Evolutionary conservation across 2,888 invertebrate genomes (phyloP).

Genomic region (Rhogogaster chlorosoma): DNA sequence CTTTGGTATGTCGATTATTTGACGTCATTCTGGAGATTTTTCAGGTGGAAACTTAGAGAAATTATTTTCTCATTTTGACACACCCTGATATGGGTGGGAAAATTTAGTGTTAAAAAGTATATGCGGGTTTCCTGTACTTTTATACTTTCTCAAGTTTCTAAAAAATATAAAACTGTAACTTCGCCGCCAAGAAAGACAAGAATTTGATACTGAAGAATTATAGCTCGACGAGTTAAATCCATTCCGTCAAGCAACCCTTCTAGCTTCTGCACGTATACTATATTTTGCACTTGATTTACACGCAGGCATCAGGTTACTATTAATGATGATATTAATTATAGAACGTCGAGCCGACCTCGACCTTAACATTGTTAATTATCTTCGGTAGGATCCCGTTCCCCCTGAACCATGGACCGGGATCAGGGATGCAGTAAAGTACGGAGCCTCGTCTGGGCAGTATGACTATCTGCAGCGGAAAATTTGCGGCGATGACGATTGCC

Average conservation of each 20-base stretch:
- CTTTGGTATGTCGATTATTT: too few relatives aligned
- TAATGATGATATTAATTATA: conserved; percentile 25
- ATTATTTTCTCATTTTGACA: not conserved
- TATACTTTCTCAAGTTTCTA: not conserved
- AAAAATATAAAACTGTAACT: not conserved
- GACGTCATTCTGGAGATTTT: too few relatives aligned
- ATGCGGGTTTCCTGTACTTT: not conserved
- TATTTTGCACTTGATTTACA: not conserved
- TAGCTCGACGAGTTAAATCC: not conserved
- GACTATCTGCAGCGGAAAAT: conserved; percentile 50
- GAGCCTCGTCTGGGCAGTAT: conserved; percentile 60
- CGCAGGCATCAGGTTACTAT: not conserved
- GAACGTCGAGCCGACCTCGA: not conserved
- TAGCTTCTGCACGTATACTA: not conserved
- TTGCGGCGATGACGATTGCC: conserved; percentile 69
- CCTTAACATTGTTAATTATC: conserved; percentile 7
- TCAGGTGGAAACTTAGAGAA: not conserved
- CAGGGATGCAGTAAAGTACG: conserved; percentile 63
- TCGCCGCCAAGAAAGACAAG: not conserved
- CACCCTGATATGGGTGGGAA: not conserved
- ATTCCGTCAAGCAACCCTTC: not conserved
- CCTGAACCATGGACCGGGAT: conserved; percentile 65
- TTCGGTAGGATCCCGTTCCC: conserved; percentile 67
- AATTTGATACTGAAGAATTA: conserved; percentile 6
- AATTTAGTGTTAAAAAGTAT: not conserved